Base-by-base conservation (phyloP, 2,888 invertebrate genomes). In the Listrodromus nycthemerus region DNA sequence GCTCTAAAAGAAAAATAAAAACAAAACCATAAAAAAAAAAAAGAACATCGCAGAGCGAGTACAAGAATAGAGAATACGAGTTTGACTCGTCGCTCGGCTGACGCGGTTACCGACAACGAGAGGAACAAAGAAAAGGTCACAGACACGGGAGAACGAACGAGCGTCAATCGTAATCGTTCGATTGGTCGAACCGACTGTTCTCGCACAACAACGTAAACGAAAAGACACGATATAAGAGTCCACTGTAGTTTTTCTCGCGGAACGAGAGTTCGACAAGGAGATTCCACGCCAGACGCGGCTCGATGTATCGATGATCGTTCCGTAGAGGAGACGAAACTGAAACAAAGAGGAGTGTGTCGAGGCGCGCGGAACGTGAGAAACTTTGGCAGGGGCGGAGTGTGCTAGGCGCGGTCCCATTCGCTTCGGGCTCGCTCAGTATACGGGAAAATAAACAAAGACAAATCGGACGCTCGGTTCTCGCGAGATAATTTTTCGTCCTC, bases 331-430 rank as follows among this genome's bases (percentile, higher is more conserved):
- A 45, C 41, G 41, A 45, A 45, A n/a, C 7, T 10, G 30, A 30
- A n/a, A 61, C 6, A 30, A 61, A 6, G 4, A 30, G 61, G 16
- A n/a, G 27, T 16, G 61, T 61, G 61, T 7, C 41, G 16, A 30
- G 30, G 30, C 24, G 27, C 61, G 61, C 27, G 16, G 27, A 30
- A 61, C 30, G 61, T 30, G 61, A 45, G 41, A 61, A 61, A 61
- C 27, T 61, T 61, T 30, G 30, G 48, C 48, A 63, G 73, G 19
- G 63, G 48, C 48, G 48, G 63, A 63, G 73, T 74, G 61, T 63
- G 41, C 41, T 74, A 48, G 48, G 63, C 73, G 19, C 48, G 27
- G 48, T 33, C 63, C 7, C 16, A 19, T 61, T 27, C 61, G 61
- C 61, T 61, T n/a, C 8, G 50, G 7, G 19, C 50, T 19, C 50